Base-by-base conservation (phyloP, 2,797 vertebrate genomes). In the Erethizon dorsatum region DNA sequence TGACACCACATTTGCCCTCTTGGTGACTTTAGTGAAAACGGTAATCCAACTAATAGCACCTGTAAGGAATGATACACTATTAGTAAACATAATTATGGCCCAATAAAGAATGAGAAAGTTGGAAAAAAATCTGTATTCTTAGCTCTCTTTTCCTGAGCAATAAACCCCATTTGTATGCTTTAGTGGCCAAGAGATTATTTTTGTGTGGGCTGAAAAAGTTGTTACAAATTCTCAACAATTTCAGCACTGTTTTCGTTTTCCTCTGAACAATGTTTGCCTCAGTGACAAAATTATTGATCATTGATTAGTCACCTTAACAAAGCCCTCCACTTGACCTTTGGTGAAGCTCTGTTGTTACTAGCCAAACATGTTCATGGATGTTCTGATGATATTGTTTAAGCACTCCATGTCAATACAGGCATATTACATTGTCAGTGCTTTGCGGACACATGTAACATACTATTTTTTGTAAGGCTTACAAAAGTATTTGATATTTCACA, bases 401-500 rank as follows among this genome's bases (percentile, higher is more conserved):
- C 2, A 0, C 33, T 33, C 18, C 77, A 28, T 17, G 9, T 15
- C 79, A 71, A 83, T 31, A 4, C 63, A 33, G 22, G 22, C 59
- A 88, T 83, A 41, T 67, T 41, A 69, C 18, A 6, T 90, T 77
- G 86, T 47, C 67, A 37, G 28, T 78, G 71, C 59, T 93, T 47
- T 82, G 52, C 79, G 79, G 77, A 88, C 56, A 78, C 26, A 12
- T 10, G 80, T 80, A 67, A 28, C 10, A 22, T 22, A 41, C 59
- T 78, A 45, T 12, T 33, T 83, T 89, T 37, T 71, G 57, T 69
- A 87, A 84, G 83, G n/a, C 37, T 96, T 83, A 94, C 26, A n/a
- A 8, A 92, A 82, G 20, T 45, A 54, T 75, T 47, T 94, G 50
- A 15, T 89, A 67, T 88, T 94, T 96, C 87, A 85, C 8, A 33